Base-by-base conservation (phyloP, 2,888 invertebrate species). In the Leucania comma region DNA sequence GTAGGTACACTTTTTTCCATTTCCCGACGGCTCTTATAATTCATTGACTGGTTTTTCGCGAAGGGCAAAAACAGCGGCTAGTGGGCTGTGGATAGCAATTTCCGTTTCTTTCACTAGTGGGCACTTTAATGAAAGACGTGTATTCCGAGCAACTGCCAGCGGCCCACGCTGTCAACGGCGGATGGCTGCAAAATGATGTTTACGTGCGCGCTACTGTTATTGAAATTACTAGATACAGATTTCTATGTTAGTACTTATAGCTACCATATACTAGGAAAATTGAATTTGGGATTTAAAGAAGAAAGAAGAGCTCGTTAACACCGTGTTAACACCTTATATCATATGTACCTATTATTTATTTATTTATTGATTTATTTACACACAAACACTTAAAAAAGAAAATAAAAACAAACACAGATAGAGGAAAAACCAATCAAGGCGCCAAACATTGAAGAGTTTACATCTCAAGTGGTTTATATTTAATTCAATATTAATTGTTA, bases 121-220 rank as follows among this genome's bases (percentile, higher is more conserved):
- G n/a, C 68, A 66, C 61, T 73, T 67, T 82, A 82, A 81, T 82
- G 80, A 82, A 80, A 81, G 71, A 77, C 75, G 70, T 82, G 80
- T 66, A 66, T 72, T 58, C 72, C 60, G 61, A 57, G 56, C 35
- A 50, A 17, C 68, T n/a, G 46, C 50, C 29, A 26, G 3, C 50
- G 42, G 35, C 56, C 53, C 26, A 53, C 70, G 70, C 62, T 48
- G 57, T 46, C 53, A 35, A 20, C 35, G 54, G 26, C 35, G 51
- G 53, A 57, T 48, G 63, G 35, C 17, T 75, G 58, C 54, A 67
- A 66, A n/a, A 75, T 61, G 24, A 71, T 64, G 68, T 71, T 66
- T 54, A 48, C 38, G 46, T 46, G 63, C 38, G 29, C 48, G 29
- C 57, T 72, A 62, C 61, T 67, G 53, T 72, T 64, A 75, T 68